Conservation (phyloP, 2,113 vertebrate genomes). For the Fregata magnificens region DNA sequence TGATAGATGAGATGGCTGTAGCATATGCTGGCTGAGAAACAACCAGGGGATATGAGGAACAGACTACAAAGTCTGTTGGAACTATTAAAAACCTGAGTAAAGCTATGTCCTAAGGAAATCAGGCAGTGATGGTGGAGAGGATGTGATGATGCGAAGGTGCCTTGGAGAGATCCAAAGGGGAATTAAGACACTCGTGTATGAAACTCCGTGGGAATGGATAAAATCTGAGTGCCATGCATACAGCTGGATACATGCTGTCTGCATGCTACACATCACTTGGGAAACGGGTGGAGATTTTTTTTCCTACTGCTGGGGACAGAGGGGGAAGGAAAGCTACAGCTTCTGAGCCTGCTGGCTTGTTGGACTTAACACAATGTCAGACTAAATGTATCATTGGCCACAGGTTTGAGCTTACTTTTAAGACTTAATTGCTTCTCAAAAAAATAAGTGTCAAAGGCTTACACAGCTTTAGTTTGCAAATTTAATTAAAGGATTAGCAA, state of each 20-base stretch:
- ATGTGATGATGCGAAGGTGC: neutral
- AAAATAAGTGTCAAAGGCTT: neutral
- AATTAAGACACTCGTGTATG: neutral
- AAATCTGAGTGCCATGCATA: neutral
- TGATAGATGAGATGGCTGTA: neutral
- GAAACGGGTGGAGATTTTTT: neutral
- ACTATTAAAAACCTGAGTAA: neutral
- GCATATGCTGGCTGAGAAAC: neutral
- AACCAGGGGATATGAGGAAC: fast-evolving
- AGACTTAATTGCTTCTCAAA: neutral
- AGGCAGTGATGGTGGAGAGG: neutral
- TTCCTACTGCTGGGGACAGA: too few species aligned
- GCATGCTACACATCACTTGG: neutral
- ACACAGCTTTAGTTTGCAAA: neutral
- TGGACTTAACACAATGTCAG: neutral
- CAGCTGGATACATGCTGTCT: neutral
- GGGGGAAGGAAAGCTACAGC: neutral
- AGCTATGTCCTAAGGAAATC: neutral
- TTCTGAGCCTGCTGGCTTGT: neutral
- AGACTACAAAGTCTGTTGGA: neutral
- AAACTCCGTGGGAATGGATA: neutral
- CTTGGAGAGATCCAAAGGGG: neutral
- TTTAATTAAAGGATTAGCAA: slow-evolving; percentile 6
- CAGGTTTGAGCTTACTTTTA: neutral
- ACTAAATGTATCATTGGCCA: neutral